Evolutionary conservation across 2,888 invertebrate genomes (phyloP).

Genomic region (Sinopyrophorus schimmeli): DNA sequence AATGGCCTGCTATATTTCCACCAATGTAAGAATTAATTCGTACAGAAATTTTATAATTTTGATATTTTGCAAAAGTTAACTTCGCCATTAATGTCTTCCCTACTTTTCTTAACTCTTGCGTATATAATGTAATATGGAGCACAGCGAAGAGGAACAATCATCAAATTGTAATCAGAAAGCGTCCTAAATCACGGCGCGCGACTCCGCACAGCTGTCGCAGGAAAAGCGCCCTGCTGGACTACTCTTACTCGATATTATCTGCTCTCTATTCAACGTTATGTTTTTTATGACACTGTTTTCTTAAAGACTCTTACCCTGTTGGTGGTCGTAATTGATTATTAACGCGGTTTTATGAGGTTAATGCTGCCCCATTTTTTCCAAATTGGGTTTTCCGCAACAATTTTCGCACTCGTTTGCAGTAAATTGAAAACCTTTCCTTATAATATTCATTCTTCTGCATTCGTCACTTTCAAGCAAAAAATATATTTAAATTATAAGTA

Average conservation of each 20-base stretch:
- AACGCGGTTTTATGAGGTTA: constrained; percentile 19
- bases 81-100: constrained; percentile 50
- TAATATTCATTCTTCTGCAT: too few species aligned
- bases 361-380: constrained; percentile 14
- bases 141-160: constrained; percentile 53
- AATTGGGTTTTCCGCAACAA: constrained; percentile 14
- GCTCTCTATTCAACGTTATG: constrained; percentile 34
- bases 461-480: too few species aligned
- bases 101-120: constrained; percentile 51
- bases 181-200: constrained; percentile 53
- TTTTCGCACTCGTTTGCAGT: constrained; percentile 13
- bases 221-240: constrained; percentile 38
- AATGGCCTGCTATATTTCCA: too few species aligned
- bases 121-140: constrained; percentile 49
- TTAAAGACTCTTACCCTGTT: constrained; percentile 23
- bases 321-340: constrained; percentile 25
- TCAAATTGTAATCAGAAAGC: constrained; percentile 56
- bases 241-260: constrained; percentile 45
- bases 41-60: constrained; percentile 42
- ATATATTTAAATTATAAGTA: too few species aligned
- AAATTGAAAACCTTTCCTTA: constrained; percentile 10
- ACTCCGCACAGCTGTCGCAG: constrained; percentile 50
- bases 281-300: constrained; percentile 26
- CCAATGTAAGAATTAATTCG: constrained; percentile 18
- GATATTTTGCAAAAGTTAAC: constrained; percentile 51